Evolutionary conservation across 2,888 invertebrate species (phyloP), one percentile per base, ranked within the genome.

Genomic region (Tupiocoris notatus): DNA sequence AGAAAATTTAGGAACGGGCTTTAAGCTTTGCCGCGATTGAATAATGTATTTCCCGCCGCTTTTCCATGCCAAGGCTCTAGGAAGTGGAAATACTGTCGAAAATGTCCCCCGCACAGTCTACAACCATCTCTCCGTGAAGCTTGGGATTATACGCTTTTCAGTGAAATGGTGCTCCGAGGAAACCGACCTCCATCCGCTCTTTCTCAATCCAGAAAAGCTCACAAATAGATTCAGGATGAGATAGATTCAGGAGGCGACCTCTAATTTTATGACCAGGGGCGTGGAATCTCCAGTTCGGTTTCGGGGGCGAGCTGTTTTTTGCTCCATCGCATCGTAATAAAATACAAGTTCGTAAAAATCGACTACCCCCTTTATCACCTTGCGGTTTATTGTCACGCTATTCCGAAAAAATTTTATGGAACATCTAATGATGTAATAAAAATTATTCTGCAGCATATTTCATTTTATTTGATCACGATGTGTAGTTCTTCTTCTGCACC

Each of bases 171-270:
- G 39, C 12, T 39, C 3, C 39, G 39, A 39, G 39, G 39, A 3
- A 39, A 39, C 39, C 39, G 6, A 39, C 3, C 39, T 39, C 39
- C 12, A 39, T 39, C 39, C 39, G 39, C 39, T 39, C 39, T 12
- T 12, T 39, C 39, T 39, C 39, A 39, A 39, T 39, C 39, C 39
- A 12, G 6, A 39, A 39, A 39, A 39, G 39, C 39, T 39, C 39
- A 7, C 39, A 39, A 39, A 65, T 65, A 39, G 24, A 39, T 65
- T 65, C 39, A 17, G 65, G 39, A 65, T 65, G 65, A 24, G 65
- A 65, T 65, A 25, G 65, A 65, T 65, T 65, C 65, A 20, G 6
- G 65, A 65, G 65, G 39, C 1, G 18, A 7, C 7, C n/a, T 25
- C 65, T 64, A 64, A 64, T 64, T 64, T 64, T 64, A 64, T 64